Base-by-base conservation (phyloP, 1,140 invertebrate species). In the Latrodectus geometricus region DNA sequence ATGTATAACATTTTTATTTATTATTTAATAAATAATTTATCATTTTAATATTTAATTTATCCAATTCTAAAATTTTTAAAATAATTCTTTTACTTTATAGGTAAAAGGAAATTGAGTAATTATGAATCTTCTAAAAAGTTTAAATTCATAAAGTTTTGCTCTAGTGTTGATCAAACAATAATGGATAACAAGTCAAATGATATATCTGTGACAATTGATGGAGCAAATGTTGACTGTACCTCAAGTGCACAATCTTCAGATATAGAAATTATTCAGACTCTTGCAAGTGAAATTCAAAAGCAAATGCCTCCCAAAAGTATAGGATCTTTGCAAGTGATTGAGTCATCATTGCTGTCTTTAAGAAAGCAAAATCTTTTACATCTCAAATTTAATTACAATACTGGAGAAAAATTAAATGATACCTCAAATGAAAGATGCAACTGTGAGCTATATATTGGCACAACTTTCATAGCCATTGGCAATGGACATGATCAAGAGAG, bases 131-230 rank as follows among this genome's bases (percentile, higher is more conserved):
- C 1, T 12, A 66, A 69, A 9, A 0, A 21, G 11, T 79, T 50
- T 68, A 79, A 79, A 50, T 69, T 68, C 12, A 79, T 79, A 48
- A 69, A 79, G 17, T 79, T 79, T 79, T 79, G 66, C 14, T 68
- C 61, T 49, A 0, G 54, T 20, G 8, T 9, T 15, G 35, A 50
- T 15, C 9, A 49, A 15, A 17, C 35, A 17, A 17, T 14, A 61
- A 35, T 35, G 35, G 35, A 35, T 35, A 5, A 35, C 1, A 5
- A 35, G 35, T 35, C 35, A 35, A 35, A 35, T 35, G 61, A 65
- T 7, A n/a, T n/a, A n/a, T 65, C 12, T 65, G 61, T 4, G 35
- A 5, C 35, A 35, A 35, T 3, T 35, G 35, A 35, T 65, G 61
- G 61, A n/a, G 61, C 61, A 65, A 35, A 35, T 5, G 5, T 35